These are phyloP conservation scores for Pterocles gutturalis DNA, from an alignment of 2,113 vertebrate genomes.

Conservation along the genomic window DNA sequence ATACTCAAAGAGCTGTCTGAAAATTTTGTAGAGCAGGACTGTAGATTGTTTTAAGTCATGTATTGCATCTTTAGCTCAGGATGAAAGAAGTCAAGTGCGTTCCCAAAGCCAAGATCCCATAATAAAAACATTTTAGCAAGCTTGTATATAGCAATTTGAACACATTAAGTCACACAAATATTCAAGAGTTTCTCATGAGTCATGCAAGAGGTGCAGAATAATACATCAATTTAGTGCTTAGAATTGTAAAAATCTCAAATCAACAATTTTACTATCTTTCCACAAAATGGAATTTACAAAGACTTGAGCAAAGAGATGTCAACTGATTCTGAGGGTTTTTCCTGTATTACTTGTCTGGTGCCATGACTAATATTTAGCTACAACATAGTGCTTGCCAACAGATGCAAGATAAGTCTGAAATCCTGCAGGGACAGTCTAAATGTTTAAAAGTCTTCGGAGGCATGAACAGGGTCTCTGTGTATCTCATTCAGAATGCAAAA, in stretches of 20 bases:
- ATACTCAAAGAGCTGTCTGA: neutral
- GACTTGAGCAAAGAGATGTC: neutral
- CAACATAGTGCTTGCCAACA: neutral
- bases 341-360: neutral
- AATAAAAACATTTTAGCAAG: neutral
- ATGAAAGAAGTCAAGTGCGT: neutral
- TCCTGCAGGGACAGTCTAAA: neutral
- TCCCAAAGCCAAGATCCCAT: neutral
- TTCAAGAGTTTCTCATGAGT: neutral
- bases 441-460: constrained; percentile 8
- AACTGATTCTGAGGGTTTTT: neutral
- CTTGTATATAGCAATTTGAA: neutral
- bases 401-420: constrained; percentile 9
- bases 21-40: neutral
- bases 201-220: neutral
- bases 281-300: neutral
- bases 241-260: neutral
- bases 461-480: neutral
- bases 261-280: neutral
- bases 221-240: neutral
- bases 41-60: accelerated
- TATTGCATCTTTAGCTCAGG: neutral
- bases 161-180: neutral
- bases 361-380: constrained; percentile 41
- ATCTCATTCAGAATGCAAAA: neutral